phyloP scores from a whole-genome alignment of 2,113 vertebrate species.

The Odocoileus virginianus region DNA sequence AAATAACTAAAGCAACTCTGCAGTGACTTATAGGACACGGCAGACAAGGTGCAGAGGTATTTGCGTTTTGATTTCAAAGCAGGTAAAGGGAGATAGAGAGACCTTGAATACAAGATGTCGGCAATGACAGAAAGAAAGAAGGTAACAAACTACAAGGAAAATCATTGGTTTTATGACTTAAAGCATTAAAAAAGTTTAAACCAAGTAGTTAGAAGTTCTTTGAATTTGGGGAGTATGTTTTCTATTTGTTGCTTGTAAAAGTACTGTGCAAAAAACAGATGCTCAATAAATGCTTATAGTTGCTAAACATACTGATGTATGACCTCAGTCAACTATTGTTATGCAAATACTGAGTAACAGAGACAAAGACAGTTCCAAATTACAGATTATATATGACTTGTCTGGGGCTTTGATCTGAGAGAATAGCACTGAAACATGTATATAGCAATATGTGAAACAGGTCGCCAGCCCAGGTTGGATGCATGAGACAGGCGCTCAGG shows the following conservation, averaged over 20 bases:
- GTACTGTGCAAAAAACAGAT: neutral
- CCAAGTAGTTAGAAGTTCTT: neutral
- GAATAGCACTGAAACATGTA: neutral
- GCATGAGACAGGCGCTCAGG: neutral
- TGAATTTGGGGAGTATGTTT: neutral
- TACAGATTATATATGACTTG: neutral
- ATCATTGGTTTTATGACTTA: neutral
- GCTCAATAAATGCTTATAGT: neutral
- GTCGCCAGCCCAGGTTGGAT: neutral
- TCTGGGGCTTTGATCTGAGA: neutral
- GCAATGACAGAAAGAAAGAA: neutral
- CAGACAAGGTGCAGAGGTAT: neutral
- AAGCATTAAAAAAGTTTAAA: neutral
- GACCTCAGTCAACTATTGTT: neutral
- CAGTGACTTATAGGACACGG: constrained; percentile 12
- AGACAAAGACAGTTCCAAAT: neutral
- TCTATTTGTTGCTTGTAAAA: neutral
- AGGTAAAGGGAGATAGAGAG: neutral
- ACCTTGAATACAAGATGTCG: neutral
- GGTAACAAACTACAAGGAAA: neutral
- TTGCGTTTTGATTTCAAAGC: constrained; percentile 30
- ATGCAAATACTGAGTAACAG: neutral
- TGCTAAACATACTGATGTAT: neutral
- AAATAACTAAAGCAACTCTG: constrained; percentile 42
- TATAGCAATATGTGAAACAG: neutral